Base-by-base conservation (phyloP, 2,888 invertebrate genomes). In the Nephrotoma guestfalica region DNA sequence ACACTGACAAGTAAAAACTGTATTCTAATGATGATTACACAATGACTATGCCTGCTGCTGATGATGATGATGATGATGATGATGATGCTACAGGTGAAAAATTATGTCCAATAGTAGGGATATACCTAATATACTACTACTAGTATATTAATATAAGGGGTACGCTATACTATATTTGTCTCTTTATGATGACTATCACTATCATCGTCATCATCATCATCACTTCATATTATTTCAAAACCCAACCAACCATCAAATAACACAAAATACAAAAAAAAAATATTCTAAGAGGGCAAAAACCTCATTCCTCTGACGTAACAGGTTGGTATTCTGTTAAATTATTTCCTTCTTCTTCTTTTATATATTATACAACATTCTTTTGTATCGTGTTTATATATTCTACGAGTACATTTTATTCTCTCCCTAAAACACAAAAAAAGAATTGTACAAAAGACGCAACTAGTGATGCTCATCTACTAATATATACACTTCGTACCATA, bases 281-380 rank as follows among this genome's bases (percentile, higher is more conserved):
- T 15, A 85, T 41, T 30, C 30, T 30, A n/a, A 57, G 43, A 86
- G 84, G 86, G 84, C 87, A 87, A 87, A 87, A 87, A 87, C 85
- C 87, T 87, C 87, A 87, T 87, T 87, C 86, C 83, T 87, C 86
- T 86, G 86, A 86, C 85, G 86, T 87, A 87, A 87, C 87, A 87
- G 87, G 87, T 87, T 87, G 87, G 71, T 86, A 71, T 71, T 71
- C 71, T 30, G 71, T 87, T 51, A 86, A 86, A 87, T 85, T 43
- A 85, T 43, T 85, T 85, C 42, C 42, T 85, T 85, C 42, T 85
- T 85, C 42, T 85, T 85, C 85, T 42, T 85, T 18, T 71, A 30
- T 47, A 47, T 9, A 71, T 71, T 71, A 7, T 30, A 6, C 43
- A 85, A 11, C 42, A 43, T 43, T 41, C 43, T 85, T 85, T 43